Base-by-base conservation (phyloP, 2,797 vertebrate genomes). In the Eospalax fontanierii region DNA sequence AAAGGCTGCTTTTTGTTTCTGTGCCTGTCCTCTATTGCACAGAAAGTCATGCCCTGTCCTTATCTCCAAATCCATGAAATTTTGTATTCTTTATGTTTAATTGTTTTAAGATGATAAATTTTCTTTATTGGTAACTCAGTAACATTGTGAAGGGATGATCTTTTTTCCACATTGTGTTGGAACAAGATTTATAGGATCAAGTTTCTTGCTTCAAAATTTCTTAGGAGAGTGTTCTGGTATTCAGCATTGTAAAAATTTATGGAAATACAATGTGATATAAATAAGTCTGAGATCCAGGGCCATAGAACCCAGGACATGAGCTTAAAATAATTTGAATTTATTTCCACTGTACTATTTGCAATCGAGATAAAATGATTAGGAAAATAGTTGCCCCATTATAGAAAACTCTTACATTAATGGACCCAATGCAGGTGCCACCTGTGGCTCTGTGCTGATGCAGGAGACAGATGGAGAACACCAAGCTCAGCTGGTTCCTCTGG, bases 281-380 rank as follows among this genome's bases (percentile, higher is more conserved):
- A 7, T 14, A 93, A 6, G 30, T 21, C n/a, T 68, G 46, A 43
- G 65, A 88, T 89, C 4, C 1, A 59, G 43, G 19, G 92, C 96
- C 95, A 0, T 21, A 93, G 78, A 50, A 33, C 33, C 74, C 75
- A 63, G 66, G 35, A 87, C 88, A 65, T 8, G 15, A 18, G 95
- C 2, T 0, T 90, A 82, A 92, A 92, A 91, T 79, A 93, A 73
- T 90, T 65, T 95, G 92, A 75, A 85, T 91, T 28, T 2, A 54
- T 70, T 87, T 93, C 92, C 22, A 71, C 4, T 76, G 6, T 59
- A 83, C 43, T 87, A 2, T 90, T 91, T 94, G 46, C 26, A 90
- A 1, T 8, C 89, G 70, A 93, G 81, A 82, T 91, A 75, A 83
- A 28, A 18, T 54, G 57, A 21, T 89, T 84, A n/a, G 57, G 68